A percentile compares a stretch with the other conserved stretches of the same genome.
phyloP scores from a whole-genome alignment of 2,888 invertebrate species.

The Leucozona laternaria region DNA sequence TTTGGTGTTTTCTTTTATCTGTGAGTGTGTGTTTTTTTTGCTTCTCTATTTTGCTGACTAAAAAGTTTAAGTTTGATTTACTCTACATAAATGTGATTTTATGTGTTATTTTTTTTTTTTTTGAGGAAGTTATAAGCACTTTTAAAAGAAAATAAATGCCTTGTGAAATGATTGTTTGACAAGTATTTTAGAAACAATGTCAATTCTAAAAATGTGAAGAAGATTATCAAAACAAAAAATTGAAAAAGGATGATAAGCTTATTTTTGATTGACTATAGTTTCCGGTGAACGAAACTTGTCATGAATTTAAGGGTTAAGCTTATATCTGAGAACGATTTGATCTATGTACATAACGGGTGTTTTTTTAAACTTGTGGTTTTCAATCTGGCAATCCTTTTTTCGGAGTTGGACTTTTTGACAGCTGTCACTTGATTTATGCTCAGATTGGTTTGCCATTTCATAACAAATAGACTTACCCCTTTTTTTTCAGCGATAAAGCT shows the following conservation, averaged over 20 bases:
- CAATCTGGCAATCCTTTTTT: too few species aligned
- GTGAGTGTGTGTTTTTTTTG: constrained; percentile 10
- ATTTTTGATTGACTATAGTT: not conserved
- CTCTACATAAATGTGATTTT: constrained; percentile 44
- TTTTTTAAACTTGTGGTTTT: too few species aligned
- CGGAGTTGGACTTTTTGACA: too few species aligned
- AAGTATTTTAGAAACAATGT: constrained; percentile 54
- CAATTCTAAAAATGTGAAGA: constrained; percentile 36
- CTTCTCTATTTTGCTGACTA: constrained; percentile 11
- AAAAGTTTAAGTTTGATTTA: constrained; percentile 44
- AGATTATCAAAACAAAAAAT: constrained; percentile 26
- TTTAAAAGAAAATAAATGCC: constrained; percentile 34
- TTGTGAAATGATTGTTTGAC: constrained; percentile 41
- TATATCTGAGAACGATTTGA: not conserved
- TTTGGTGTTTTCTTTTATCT: constrained; percentile 36
- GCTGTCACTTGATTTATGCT: too few species aligned
- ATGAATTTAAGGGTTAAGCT: not conserved
- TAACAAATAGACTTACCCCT: too few species aligned
- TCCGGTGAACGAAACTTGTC: not conserved
- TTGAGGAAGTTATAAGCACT: constrained; percentile 18
- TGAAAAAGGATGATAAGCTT: not conserved
- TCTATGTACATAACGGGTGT: not conserved
- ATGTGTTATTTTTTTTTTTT: not conserved
- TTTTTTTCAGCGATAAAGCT: too few species aligned
- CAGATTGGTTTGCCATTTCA: too few species aligned